A percentile compares a stretch with the other conserved stretches of the same genome.
These are phyloP conservation scores for Strix uralensis DNA, from an alignment of 2,113 vertebrate species.

Conservation along the genomic window DNA sequence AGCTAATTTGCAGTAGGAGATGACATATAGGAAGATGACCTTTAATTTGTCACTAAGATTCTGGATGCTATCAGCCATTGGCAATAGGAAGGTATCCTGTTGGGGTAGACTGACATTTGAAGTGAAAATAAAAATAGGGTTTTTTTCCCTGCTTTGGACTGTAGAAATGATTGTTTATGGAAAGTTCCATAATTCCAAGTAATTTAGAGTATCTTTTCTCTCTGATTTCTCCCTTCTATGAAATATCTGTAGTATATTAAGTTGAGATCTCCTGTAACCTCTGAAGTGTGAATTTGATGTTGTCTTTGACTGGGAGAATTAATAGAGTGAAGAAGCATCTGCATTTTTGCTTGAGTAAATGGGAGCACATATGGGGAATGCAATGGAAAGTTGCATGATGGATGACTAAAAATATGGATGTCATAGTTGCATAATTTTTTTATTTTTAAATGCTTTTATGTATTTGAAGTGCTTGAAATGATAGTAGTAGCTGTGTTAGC, in stretches of 20 bases:
- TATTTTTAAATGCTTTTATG: not conserved
- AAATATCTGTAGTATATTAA: not conserved
- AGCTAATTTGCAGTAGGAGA: not conserved
- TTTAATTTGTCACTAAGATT: not conserved
- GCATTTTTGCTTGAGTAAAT: not conserved
- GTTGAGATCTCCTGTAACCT: not conserved
- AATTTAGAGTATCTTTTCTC: not conserved
- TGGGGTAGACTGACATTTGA: not conserved
- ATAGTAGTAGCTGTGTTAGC: not conserved
- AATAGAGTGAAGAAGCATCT: not conserved
- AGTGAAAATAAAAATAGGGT: not conserved
- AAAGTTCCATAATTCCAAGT: not conserved
- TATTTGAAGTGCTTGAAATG: not conserved
- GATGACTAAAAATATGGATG: not conserved
- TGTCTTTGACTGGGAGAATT: not conserved
- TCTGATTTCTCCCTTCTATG: not conserved
- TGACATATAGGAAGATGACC: not conserved
- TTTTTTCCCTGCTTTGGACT: rapidly evolving
- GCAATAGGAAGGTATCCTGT: not conserved
- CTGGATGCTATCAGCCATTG: not conserved
- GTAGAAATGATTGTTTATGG: not conserved
- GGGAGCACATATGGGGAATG: not conserved
- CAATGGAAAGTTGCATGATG: not conserved
- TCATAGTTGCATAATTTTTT: not conserved
- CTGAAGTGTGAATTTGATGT: not conserved